phyloP scores from a whole-genome alignment of 2,888 invertebrate genomes.

The Esperia sulphurella region DNA sequence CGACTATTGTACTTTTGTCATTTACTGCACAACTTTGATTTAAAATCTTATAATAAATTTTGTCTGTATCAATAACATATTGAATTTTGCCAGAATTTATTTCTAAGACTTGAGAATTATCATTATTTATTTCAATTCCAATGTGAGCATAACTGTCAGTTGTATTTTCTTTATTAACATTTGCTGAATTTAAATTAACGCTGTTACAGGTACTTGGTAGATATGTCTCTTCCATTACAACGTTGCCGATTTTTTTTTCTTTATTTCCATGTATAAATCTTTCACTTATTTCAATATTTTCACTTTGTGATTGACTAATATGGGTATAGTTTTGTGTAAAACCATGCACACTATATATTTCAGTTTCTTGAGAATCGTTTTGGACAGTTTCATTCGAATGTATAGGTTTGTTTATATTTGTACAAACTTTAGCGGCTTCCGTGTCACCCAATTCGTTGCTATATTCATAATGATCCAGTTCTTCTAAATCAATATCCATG shows the following conservation, averaged over 20 bases:
- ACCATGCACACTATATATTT: conserved; percentile 25
- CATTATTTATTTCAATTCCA: background rate
- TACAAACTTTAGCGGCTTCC: background rate
- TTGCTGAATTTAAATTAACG: background rate
- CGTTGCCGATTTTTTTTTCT: conserved; percentile 1
- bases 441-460: background rate
- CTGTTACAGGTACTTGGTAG: background rate
- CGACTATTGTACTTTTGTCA: background rate
- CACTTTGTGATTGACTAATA: conserved; percentile 41
- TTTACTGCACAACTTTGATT: background rate
- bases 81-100: conserved; percentile 1
- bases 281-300: conserved; percentile 24
- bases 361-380: conserved; percentile 29
- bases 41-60: background rate
- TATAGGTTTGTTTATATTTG: background rate
- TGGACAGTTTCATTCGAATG: background rate
- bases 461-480: background rate
- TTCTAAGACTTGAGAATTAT: background rate
- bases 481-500: background rate
- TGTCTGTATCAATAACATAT: conserved; percentile 5
- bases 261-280: conserved; percentile 24
- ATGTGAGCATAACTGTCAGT: no score
- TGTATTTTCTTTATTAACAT: conserved; percentile 1
- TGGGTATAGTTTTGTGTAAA: conserved; percentile 33
- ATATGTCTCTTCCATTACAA: conserved; percentile 1